These are phyloP conservation scores for Malurus elegans DNA, from an alignment of 2,113 vertebrate genomes.

Conservation along the genomic window DNA sequence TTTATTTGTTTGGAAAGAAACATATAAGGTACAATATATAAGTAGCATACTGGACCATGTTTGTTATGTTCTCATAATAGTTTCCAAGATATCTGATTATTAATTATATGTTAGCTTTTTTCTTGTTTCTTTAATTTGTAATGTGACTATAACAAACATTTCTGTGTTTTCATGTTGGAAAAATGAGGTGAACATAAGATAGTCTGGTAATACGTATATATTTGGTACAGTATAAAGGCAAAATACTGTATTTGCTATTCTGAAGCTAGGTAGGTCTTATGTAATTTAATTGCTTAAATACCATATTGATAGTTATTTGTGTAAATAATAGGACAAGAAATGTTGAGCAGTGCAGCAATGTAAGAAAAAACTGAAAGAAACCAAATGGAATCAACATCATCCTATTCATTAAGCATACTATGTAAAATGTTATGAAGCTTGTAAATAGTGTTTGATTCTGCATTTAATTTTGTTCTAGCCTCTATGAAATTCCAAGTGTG, in stretches of 20 bases:
- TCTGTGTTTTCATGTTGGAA: neutral
- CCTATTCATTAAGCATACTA: neutral
- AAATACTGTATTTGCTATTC: neutral
- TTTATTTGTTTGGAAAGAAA: neutral
- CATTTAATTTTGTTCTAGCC: conserved; percentile 74
- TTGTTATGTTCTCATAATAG: neutral
- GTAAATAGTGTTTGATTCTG: neutral
- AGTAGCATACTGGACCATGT: neutral
- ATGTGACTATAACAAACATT: neutral
- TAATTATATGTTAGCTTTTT: neutral
- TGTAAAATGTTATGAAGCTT: neutral
- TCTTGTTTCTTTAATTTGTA: neutral
- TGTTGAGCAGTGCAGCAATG: neutral
- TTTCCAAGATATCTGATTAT: neutral
- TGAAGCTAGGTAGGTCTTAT: neutral
- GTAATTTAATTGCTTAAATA: neutral
- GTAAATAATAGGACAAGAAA: neutral
- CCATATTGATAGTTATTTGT: neutral
- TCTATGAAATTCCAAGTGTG: conserved; percentile 90
- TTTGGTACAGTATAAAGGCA: neutral
- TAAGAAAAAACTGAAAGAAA: neutral
- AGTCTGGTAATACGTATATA: neutral
- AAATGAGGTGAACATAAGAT: neutral
- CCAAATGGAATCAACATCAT: neutral
- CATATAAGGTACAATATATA: neutral